phyloP scores from a whole-genome alignment of 2,888 invertebrate genomes.

The Petrolisthes manimaculis region DNA sequence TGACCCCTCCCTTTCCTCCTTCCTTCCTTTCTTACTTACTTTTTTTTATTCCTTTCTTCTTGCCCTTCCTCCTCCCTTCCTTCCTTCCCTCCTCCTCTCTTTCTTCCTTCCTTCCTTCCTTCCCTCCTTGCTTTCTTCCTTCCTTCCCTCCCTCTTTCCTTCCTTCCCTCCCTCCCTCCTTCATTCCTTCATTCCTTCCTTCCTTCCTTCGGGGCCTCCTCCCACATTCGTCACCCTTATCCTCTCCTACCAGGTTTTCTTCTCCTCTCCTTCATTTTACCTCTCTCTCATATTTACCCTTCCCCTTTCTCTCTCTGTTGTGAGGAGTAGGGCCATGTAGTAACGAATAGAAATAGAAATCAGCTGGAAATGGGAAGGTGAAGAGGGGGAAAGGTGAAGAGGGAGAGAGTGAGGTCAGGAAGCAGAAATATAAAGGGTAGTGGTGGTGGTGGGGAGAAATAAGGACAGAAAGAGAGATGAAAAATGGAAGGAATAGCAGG shows the following conservation, averaged over 20 bases:
- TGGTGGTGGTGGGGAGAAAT: too few species aligned
- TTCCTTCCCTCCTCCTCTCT: not conserved
- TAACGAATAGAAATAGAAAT: too few species aligned
- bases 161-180: not conserved
- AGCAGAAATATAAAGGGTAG: too few species aligned
- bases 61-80: not conserved
- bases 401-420: too few species aligned
- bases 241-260: slow-evolving; percentile 10
- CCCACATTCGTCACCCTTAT: not conserved
- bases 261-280: not conserved
- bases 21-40: not conserved
- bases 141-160: not conserved
- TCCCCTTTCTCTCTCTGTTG: not conserved
- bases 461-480: too few species aligned
- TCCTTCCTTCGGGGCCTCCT: not conserved
- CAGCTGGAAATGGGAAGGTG: too few species aligned
- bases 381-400: too few species aligned
- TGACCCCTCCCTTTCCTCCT: not conserved
- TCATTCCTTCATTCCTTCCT: slow-evolving; percentile 11
- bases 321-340: too few species aligned
- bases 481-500: too few species aligned
- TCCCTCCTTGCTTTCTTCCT: not conserved
- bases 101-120: not conserved
- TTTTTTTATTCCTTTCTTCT: not conserved
- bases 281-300: not conserved